Evolutionary conservation across 2,888 invertebrate species (phyloP), one percentile per base, ranked within the genome.

Genomic region (Oasisia sp.): DNA sequence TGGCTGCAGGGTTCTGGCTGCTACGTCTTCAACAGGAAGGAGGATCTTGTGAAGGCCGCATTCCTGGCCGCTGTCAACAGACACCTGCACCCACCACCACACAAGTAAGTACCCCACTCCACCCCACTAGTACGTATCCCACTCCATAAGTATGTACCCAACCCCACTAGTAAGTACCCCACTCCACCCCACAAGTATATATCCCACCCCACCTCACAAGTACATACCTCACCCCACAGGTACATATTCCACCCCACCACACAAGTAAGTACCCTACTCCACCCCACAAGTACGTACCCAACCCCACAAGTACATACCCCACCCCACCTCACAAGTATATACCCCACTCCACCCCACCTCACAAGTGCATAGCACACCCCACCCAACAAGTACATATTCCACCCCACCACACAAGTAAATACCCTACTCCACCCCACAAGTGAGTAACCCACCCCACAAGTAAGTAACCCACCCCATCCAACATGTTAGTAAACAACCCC

Each of bases 81-180:
- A 92, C 95, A 95, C 92, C 93, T 95, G 12, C 95, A 95, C 92
- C 96, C 96, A 89, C 95, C 96, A 27, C 96, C 96, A 91, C 95
- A 95, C 92, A 96, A 96, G 96, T 96, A 95, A 94, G 95, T 94
- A 38, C 89, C 14, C 50, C 58, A 32, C 74, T 19, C 74, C 74
- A 74, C n/a, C 74, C 74, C 74, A 74, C 14, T 27, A 74, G 74
- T 74, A 74, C 14, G 74, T 74, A 74, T 27, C 27, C 27, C 74
- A 74, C 56, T 56, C 74, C 19, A 74, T 27, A 74, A 74, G 74
- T 74, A 74, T 4, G 7, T 14, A 14, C 27, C 3, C 27, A 19
- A 74, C 27, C 14, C 74, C 74, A 74, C 74, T 27, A 74, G 74
- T 74, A 74, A 74, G 74, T 27, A 74, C 74, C 27, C 74, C 74